Evolutionary conservation across 2,888 invertebrate species (phyloP).

Genomic region (Cremastinae sp.): DNA sequence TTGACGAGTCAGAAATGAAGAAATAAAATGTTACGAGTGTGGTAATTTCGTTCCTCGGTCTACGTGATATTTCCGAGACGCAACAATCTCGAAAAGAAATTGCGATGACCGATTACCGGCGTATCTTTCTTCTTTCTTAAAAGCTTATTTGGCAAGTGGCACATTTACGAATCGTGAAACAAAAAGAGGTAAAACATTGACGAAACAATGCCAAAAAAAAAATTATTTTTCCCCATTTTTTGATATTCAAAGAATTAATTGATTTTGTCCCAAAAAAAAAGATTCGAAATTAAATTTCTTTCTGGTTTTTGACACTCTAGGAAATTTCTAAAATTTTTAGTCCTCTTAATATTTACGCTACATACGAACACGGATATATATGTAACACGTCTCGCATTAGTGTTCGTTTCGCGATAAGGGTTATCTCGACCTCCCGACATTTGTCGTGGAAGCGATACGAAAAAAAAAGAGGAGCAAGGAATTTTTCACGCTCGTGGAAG

Average conservation of each 20-base stretch:
- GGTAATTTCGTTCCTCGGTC: neutral
- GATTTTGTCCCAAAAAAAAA: too few species aligned
- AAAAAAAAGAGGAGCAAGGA: conserved; percentile 31
- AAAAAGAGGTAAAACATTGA: neutral
- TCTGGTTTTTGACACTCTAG: too few species aligned
- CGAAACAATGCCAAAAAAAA: too few species aligned
- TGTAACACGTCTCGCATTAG: neutral
- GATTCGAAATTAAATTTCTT: too few species aligned
- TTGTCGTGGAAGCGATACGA: conserved; percentile 34
- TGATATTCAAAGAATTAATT: too few species aligned
- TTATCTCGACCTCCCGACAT: conserved; percentile 65
- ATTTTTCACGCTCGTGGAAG: conserved; percentile 26
- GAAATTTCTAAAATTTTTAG: neutral
- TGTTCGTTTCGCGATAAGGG: conserved; percentile 57
- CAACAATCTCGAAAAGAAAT: conserved; percentile 1
- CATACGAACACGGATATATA: conserved; percentile 8
- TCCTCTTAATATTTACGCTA: conserved; percentile 19
- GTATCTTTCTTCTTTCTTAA: conserved; percentile 6
- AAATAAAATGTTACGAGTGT: too few species aligned
- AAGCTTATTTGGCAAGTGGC: too few species aligned
- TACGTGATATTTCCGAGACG: neutral
- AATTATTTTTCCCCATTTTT: too few species aligned
- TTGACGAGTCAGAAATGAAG: too few species aligned
- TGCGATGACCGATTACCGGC: conserved; percentile 10
- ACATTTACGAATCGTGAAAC: neutral